A percentile compares a stretch with the other conserved stretches of the same genome.
Conservation (phyloP, 2,888 invertebrate genomes). For the Leucozona laternaria region DNA sequence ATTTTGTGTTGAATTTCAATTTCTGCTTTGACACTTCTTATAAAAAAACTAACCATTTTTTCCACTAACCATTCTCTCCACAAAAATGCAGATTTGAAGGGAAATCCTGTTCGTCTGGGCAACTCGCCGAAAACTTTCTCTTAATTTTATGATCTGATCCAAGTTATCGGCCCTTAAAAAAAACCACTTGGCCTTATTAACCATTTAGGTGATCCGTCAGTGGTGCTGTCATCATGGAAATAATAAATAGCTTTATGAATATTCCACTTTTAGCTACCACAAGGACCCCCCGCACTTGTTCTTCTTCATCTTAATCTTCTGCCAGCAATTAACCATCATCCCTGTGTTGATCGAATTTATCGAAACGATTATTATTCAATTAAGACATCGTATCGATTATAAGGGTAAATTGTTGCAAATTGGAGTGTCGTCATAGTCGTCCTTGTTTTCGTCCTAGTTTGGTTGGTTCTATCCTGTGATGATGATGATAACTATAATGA, state of each 20-base stretch:
- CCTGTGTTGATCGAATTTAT: slow-evolving; percentile 62
- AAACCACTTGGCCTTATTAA: no score
- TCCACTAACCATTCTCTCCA: no score
- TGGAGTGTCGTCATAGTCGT: slow-evolving; percentile 54
- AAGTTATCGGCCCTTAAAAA: neutral
- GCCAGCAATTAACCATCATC: slow-evolving; percentile 63
- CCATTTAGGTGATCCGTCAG: neutral
- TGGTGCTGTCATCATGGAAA: neutral
- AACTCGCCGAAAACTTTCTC: no score
- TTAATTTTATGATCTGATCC: neutral
- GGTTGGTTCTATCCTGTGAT: neutral
- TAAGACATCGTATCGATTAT: slow-evolving; percentile 73
- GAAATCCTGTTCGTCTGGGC: no score
- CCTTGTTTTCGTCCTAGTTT: slow-evolving; percentile 25
- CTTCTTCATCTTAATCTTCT: slow-evolving; percentile 36
- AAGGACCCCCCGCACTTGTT: slow-evolving; percentile 12
- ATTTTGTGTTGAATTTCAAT: no score
- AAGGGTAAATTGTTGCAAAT: slow-evolving; percentile 74
- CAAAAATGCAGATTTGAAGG: no score
- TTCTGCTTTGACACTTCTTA: no score
- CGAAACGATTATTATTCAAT: slow-evolving; percentile 76
- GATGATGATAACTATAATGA: slow-evolving; percentile 9
- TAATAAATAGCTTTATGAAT: slow-evolving; percentile 70
- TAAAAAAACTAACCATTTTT: no score
- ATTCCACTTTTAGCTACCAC: slow-evolving; percentile 38